Base-by-base conservation (phyloP, 2,888 invertebrate genomes). In the Bedellia somnulentella region DNA sequence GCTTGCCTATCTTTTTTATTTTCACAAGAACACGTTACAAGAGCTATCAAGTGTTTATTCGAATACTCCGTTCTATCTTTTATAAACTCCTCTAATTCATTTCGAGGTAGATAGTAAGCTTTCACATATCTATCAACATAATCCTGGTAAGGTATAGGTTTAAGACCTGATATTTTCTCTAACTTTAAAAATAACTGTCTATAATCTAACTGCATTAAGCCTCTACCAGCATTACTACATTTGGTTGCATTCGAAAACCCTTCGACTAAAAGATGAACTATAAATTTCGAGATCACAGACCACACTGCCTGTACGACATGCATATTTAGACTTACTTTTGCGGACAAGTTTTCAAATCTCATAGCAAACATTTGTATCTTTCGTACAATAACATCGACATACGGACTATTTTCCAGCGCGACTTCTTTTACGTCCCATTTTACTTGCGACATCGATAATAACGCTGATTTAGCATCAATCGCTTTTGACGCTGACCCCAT, bases 131-230 rank as follows among this genome's bases (percentile, higher is more conserved):
- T 82, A 62, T 98, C 97, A 0, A 98, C 96, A 47, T 90, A 93
- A 32, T 90, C 88, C 39, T 87, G 85, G 48, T 90, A 89, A 1
- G 96, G 93, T 10, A 93, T 78, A 2, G 94, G 94, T 49, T 86
- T 86, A 5, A 93, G 54, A 1, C 83, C 82, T 0, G 93, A 88
- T 31, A 96, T 83, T 47, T 88, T 85, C 59, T 97, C 95, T 30
- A 93, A 77, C 54, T 96, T 94, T 13, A 91, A 85, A 41, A 94
- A 82, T 37, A 97, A 85, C 56, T 98, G 97, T 5, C 94, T 91
- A 50, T 94, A 97, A 75, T 99, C 99, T 13, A 99, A 73, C 53
- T 97, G 97, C 98, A 99, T 99, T 6, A 99, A 64, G 0, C 95
- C 98, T 22, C 99, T 76, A 0, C 99, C 99, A 14, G 94, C 97